phyloP scores from a whole-genome alignment of 2,888 invertebrate species.

The Anthophora plumipes region DNA sequence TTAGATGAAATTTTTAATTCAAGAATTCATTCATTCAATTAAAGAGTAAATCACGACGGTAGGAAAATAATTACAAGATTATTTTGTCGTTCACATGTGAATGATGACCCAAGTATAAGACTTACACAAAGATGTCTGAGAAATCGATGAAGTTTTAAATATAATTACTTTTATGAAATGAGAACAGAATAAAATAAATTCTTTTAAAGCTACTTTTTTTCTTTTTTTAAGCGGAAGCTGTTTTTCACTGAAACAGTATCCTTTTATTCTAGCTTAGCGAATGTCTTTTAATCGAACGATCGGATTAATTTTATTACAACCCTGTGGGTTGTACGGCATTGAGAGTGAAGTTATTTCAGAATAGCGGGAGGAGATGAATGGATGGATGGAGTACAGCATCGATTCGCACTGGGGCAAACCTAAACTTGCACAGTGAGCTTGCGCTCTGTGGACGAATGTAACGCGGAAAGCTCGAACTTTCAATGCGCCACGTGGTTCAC shows the following conservation, averaged over 20 bases:
- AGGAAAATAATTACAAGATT: too few relatives aligned
- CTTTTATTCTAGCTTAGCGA: not conserved
- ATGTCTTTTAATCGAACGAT: not conserved
- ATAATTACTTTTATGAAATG: not conserved
- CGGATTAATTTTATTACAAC: conserved; percentile 8
- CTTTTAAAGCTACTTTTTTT: too few relatives aligned
- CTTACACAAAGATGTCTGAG: too few relatives aligned
- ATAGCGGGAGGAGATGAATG: conserved; percentile 69
- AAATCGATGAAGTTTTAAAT: not conserved
- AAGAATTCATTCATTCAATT: too few relatives aligned
- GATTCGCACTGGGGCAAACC: conserved; percentile 74
- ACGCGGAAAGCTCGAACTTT: conserved; percentile 76
- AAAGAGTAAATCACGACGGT: too few relatives aligned
- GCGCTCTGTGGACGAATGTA: conserved; percentile 69
- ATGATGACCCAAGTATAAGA: too few relatives aligned
- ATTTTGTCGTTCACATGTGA: too few relatives aligned
- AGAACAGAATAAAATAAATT: not conserved
- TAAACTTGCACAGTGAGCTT: conserved; percentile 70
- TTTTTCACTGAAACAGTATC: not conserved
- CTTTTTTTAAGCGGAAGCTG: not conserved
- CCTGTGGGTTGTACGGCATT: not conserved
- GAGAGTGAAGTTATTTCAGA: conserved; percentile 35
- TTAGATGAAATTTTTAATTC: too few relatives aligned
- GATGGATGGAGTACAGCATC: conserved; percentile 73
- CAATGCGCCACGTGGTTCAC: conserved; percentile 71